Evolutionary conservation across 2,113 vertebrate genomes (phyloP).

Genomic region (Perccottus glenii): DNA sequence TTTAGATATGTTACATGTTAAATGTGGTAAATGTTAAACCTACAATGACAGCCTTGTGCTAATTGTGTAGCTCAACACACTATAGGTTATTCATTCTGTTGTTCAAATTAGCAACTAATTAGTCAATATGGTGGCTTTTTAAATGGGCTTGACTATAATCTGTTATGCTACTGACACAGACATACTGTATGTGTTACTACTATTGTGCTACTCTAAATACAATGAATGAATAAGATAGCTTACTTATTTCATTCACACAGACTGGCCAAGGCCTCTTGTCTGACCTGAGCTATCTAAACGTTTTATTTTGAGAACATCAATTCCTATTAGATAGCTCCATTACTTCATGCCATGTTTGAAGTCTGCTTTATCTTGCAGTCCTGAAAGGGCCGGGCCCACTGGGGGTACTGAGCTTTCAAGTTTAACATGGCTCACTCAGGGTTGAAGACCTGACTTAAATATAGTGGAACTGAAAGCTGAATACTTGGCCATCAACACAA

Average conservation of each 20-base stretch:
- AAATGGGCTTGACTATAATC: no score
- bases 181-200: no score
- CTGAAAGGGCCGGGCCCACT: constrained; percentile 11
- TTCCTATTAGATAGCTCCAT: constrained; percentile 34
- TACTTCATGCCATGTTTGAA: constrained; percentile 42
- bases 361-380: constrained; percentile 24
- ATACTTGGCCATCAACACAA: constrained; percentile 28
- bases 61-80: no score
- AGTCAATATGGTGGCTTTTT: no score
- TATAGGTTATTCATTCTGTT: no score
- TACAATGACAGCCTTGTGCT: not conserved
- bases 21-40: not conserved
- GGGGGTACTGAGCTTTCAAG: constrained; percentile 27
- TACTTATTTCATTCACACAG: not conserved
- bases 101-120: no score
- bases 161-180: no score
- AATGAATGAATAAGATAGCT: no score
- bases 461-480: constrained; percentile 10
- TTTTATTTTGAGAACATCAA: constrained; percentile 17
- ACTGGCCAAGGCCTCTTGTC: constrained; percentile 15
- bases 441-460: not conserved
- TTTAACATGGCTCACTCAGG: constrained; percentile 20
- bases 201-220: no score
- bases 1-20: no score
- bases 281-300: constrained; percentile 4